Conservation (phyloP, 2,113 vertebrate species). For the Muntiacus muntjak region DNA sequence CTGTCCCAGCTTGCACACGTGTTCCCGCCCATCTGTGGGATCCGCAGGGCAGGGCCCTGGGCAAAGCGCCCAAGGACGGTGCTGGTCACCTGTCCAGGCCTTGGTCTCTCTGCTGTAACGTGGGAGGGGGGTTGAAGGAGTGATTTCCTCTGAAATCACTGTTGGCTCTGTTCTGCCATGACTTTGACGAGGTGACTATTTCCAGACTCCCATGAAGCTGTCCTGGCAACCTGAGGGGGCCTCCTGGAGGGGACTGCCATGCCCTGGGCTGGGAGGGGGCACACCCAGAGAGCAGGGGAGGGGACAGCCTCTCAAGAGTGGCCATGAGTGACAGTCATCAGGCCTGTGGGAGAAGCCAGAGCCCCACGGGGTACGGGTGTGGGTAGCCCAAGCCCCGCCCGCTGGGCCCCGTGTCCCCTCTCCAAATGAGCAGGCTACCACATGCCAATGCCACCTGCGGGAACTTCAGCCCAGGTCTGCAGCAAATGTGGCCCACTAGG, state of each 20-base stretch:
- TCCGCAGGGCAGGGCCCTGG: neutral
- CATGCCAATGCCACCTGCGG: neutral
- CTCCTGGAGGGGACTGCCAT: no score
- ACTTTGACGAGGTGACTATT: neutral
- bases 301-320: neutral
- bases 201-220: neutral
- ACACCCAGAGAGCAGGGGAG: no score
- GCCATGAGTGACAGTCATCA: neutral
- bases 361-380: no score
- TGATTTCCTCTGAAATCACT: neutral
- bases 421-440: neutral
- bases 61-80: neutral
- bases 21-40: constrained; percentile 17
- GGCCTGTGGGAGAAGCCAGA: neutral
- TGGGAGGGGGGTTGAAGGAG: neutral
- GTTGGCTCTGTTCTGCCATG: neutral
- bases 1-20: neutral
- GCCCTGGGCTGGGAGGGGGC: neutral
- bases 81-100: neutral
- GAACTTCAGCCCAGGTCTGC: neutral
- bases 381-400: neutral
- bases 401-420: neutral
- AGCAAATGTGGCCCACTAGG: neutral
- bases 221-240: neutral
- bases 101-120: neutral